These are phyloP conservation scores for Eristalinus sepulchralis DNA, from an alignment of 2,888 invertebrate genomes.

Conservation along the genomic window DNA sequence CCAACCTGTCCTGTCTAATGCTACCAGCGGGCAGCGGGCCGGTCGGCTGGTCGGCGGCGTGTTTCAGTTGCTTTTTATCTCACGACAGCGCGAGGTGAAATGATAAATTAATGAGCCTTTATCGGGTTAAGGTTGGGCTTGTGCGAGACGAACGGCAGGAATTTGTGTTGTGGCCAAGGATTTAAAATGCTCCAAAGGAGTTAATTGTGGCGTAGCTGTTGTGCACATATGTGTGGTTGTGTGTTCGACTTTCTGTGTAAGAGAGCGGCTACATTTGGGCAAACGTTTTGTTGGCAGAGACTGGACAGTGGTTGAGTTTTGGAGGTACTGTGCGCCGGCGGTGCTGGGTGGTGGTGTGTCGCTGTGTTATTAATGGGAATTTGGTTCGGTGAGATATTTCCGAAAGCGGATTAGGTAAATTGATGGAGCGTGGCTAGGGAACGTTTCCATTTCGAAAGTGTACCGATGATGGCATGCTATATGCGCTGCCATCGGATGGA, in stretches of 20 bases:
- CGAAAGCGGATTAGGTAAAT: slow-evolving; percentile 53
- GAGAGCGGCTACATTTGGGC: slow-evolving; percentile 10
- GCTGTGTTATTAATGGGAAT: slow-evolving; percentile 57
- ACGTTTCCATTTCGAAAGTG: slow-evolving; percentile 17
- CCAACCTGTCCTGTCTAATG: slow-evolving; percentile 37
- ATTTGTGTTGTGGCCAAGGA: slow-evolving; percentile 58
- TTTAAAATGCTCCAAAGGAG: slow-evolving; percentile 61
- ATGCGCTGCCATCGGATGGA: slow-evolving; percentile 33
- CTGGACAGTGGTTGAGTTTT: not conserved
- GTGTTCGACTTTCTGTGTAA: not conserved
- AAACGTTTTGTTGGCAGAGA: slow-evolving; percentile 35
- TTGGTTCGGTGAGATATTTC: slow-evolving; percentile 48
- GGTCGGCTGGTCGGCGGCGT: slow-evolving; percentile 29
- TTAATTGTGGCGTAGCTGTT: slow-evolving; percentile 41
- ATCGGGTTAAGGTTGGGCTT: slow-evolving; percentile 63
- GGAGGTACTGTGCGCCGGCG: not conserved
- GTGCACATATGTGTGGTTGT: not conserved
- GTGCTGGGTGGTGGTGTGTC: slow-evolving; percentile 1
- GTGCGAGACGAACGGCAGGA: slow-evolving; percentile 21
- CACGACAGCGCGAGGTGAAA: slow-evolving; percentile 67
- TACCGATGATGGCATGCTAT: slow-evolving; percentile 8
- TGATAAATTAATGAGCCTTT: slow-evolving; percentile 71
- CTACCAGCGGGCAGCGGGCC: slow-evolving; percentile 20
- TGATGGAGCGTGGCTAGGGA: slow-evolving; percentile 36
- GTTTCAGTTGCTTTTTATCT: slow-evolving; percentile 71